These are phyloP conservation scores for Drosophila suzukii DNA, from an alignment of 1,140 invertebrate genomes.

Conservation along the genomic window DNA sequence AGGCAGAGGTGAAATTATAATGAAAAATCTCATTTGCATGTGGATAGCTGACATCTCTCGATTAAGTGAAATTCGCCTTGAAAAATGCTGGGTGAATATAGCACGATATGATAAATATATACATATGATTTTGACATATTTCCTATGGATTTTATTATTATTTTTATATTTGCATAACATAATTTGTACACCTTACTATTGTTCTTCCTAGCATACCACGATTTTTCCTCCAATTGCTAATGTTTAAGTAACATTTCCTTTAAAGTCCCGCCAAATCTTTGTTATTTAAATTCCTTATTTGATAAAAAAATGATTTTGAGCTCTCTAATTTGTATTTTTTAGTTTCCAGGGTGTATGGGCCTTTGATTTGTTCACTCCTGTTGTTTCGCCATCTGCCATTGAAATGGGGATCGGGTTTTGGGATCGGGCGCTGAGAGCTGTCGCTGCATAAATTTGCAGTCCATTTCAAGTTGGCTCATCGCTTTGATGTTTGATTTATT, in stretches of 20 bases:
- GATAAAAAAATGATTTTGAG: neutral
- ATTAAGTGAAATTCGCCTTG: neutral
- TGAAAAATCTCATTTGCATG: constrained; percentile 55
- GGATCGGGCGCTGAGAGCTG: constrained; percentile 29
- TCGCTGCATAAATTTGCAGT: constrained; percentile 64
- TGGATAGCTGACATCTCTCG: neutral
- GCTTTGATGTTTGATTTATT: constrained; percentile 70
- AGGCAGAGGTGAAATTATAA: constrained; percentile 26
- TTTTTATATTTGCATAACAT: too few species aligned
- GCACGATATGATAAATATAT: too few species aligned
- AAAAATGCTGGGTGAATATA: neutral
- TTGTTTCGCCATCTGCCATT: constrained; percentile 19
- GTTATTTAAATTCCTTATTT: neutral
- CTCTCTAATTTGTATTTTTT: neutral
- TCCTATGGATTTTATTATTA: too few species aligned
- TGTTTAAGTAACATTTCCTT: neutral
- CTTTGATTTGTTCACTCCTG: neutral
- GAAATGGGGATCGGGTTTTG: constrained; percentile 27
- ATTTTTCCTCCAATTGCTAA: neutral
- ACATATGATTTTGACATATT: too few species aligned
- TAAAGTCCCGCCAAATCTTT: neutral
- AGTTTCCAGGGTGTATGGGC: neutral
- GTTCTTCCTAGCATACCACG: too few species aligned
- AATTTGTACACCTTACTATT: too few species aligned
- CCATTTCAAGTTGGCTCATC: constrained; percentile 48